Evolutionary conservation across 2,113 vertebrate genomes (phyloP).

Genomic region (Apteryx mantelli): DNA sequence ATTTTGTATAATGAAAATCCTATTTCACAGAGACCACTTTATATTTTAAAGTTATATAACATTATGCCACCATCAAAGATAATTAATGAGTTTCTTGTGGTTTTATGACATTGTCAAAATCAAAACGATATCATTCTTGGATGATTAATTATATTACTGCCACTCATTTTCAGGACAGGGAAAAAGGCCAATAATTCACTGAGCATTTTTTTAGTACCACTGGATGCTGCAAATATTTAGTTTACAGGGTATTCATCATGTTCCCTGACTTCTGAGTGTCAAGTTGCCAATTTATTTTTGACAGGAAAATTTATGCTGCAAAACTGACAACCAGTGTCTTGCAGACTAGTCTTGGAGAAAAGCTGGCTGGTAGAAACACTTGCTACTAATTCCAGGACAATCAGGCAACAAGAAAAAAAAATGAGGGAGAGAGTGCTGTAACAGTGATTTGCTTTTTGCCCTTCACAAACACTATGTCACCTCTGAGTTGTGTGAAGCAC

Average conservation of each 20-base stretch:
- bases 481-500: not conserved
- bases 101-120: constrained; percentile 27
- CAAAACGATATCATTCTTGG: not conserved
- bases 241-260: not conserved
- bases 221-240: not conserved
- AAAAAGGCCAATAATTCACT: constrained; percentile 27
- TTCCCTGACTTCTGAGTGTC: not conserved
- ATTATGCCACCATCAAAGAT: constrained; percentile 41
- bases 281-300: not conserved
- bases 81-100: constrained; percentile 44
- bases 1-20: constrained; percentile 1
- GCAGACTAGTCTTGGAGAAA: not conserved
- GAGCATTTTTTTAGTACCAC: not conserved
- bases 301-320: not conserved
- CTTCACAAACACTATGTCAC: not conserved
- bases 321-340: not conserved
- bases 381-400: not conserved
- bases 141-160: constrained; percentile 13
- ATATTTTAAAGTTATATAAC: constrained; percentile 23
- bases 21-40: constrained; percentile 8
- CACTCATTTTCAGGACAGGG: constrained; percentile 15
- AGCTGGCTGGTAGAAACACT: not conserved
- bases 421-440: not conserved
- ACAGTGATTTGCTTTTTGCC: not conserved
- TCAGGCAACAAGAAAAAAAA: not conserved